Evolutionary conservation across 2,113 vertebrate genomes (phyloP), one percentile per base, ranked within the genome.

Genomic region (Semnopithecus entellus): DNA sequence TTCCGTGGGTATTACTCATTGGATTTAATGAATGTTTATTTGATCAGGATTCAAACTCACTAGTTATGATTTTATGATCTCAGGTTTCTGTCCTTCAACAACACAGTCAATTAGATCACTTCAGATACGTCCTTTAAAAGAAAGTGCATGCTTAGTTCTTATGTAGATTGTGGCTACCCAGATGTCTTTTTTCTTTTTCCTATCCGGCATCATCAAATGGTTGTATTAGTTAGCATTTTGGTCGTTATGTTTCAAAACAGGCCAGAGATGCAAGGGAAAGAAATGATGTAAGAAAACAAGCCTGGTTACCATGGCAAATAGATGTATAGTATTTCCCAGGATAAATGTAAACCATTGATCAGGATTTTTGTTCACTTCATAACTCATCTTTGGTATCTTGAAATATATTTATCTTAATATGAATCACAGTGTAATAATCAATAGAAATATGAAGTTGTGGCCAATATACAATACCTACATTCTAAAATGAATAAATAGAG

Each of bases 161-260:
- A 45, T 25, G 2, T 43, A 35, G 38, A 70, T 9, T 68, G 27
- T 23, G 30, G 72, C 38, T 20, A 45, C 18, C 9, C 27, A 72
- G 40, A 23, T 25, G 30, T 30, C 13, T 81, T 17, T 76, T 79
- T 52, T 87, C 18, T 89, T 2, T 32, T 84, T 61, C 88, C 84
- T 84, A 11, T 90, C 18, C 8, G 72, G 81, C 32, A 82, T 97
- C 96, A 98, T 92, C 89, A 94, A 96, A 96, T 22, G n/a, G 73
- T 23, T 86, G 38, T 27, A 93, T 96, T 72, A 94, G 25, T 88
- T 80, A 96, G 35, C 43, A 48, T 91, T 96, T 89, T 66, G 59
- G 57, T 97, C 94, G 25, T 90, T 97, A 64, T 87, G 95, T 97
- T 98, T 98, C 97, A 59, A 98, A 97, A 92, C 7, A 95, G 35